Percentiles rank a stretch among this genome's conserved stretches.
These are phyloP conservation scores for Tetragnatha montana DNA, from an alignment of 2,888 invertebrate species.

Conservation along the genomic window DNA sequence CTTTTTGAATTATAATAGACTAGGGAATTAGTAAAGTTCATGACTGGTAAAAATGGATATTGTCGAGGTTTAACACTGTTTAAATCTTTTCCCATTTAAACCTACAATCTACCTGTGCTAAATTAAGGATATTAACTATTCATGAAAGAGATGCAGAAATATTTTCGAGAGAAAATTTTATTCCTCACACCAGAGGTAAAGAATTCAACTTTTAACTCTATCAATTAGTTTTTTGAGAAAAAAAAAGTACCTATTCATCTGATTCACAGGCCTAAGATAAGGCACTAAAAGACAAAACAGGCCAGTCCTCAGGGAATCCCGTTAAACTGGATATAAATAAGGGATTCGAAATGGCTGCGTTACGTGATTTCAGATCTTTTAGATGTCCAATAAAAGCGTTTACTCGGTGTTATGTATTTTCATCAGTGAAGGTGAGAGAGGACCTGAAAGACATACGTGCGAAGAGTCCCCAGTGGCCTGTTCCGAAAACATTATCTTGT, in stretches of 20 bases:
- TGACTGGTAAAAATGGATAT: too few relatives aligned
- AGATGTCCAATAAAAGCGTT: slow-evolving; percentile 41
- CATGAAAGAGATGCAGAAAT: too few relatives aligned
- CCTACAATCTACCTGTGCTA: too few relatives aligned
- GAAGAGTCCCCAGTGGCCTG: slow-evolving; percentile 30
- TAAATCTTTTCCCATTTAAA: too few relatives aligned
- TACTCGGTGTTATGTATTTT: slow-evolving; percentile 42
- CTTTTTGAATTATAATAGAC: too few relatives aligned
- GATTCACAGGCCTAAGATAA: neutral
- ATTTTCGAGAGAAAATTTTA: too few relatives aligned
- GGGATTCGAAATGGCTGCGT: slow-evolving; percentile 5
- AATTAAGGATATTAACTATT: too few relatives aligned
- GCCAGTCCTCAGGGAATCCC: neutral
- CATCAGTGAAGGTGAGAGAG: slow-evolving; percentile 22
- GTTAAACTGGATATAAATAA: neutral
- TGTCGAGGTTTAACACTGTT: too few relatives aligned
- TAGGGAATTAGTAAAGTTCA: too few relatives aligned
- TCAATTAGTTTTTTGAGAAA: slow-evolving; percentile 3
- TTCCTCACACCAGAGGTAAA: too few relatives aligned
- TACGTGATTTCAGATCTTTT: slow-evolving; percentile 42
- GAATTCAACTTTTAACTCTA: too few relatives aligned
- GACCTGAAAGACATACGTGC: slow-evolving; percentile 34
- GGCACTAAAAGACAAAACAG: neutral
- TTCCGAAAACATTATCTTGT: slow-evolving; percentile 39
- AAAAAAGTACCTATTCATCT: neutral